phyloP scores from a whole-genome alignment of 2,888 invertebrate species.

The Malthinus seriepunctatus region DNA sequence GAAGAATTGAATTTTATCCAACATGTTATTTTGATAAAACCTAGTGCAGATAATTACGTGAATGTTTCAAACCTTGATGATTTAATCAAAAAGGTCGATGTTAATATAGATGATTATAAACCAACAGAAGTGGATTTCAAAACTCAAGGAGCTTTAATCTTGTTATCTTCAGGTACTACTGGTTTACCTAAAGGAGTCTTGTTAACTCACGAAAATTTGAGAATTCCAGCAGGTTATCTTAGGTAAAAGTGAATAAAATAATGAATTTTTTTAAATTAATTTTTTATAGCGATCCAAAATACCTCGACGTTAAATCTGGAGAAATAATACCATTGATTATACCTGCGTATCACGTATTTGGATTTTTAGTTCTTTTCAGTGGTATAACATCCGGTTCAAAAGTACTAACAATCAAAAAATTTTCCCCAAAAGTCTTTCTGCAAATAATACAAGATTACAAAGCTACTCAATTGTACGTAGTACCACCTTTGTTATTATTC shows the following conservation, averaged over 20 bases:
- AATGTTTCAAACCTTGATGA: neutral
- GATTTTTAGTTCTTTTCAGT: neutral
- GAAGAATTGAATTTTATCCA: neutral
- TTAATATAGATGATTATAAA: constrained; percentile 44
- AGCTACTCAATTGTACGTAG: constrained; percentile 36
- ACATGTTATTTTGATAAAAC: neutral
- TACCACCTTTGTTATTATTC: constrained; percentile 66
- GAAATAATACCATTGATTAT: neutral
- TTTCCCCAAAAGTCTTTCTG: constrained; percentile 70
- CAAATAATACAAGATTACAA: constrained; percentile 51
- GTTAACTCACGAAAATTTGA: constrained; percentile 69
- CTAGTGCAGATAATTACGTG: constrained; percentile 38
- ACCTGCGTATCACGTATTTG: neutral
- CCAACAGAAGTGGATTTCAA: constrained; percentile 54
- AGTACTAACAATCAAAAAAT: constrained; percentile 61
- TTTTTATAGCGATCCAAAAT: neutral
- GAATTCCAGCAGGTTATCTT: constrained; percentile 38
- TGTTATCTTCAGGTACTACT: constrained; percentile 81
- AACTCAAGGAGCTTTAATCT: constrained; percentile 64
- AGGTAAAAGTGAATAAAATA: neutral
- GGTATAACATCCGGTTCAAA: constrained; percentile 38
- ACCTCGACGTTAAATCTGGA: neutral
- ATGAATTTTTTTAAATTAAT: neutral
- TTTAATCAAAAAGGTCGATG: neutral
- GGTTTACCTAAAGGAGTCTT: constrained; percentile 79